Evolutionary conservation across 2,113 vertebrate genomes (phyloP).

Genomic region (Vulpes ferrilata): DNA sequence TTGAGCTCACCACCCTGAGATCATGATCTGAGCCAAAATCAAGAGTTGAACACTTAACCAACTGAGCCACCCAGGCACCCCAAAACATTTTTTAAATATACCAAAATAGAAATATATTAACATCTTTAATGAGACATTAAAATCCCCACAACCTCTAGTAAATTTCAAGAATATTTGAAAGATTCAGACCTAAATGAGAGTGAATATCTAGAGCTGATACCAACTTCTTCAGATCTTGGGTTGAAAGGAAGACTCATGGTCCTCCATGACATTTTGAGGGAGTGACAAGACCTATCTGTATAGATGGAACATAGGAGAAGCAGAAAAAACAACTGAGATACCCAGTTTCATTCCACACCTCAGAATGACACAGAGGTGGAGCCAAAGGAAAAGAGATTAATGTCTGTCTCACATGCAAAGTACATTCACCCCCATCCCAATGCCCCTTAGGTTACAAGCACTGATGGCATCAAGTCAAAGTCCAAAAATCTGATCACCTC

Average conservation of each 20-base stretch:
- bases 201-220: neutral
- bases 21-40: neutral
- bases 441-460: neutral
- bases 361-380: neutral
- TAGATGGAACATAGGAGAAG: neutral
- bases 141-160: neutral
- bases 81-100: neutral
- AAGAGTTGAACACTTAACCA: neutral
- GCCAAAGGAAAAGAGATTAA: neutral
- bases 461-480: neutral
- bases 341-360: neutral
- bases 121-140: neutral
- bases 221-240: neutral
- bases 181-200: neutral
- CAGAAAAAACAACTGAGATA: neutral
- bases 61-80: neutral
- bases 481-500: neutral
- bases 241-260: neutral
- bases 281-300: neutral
- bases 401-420: neutral
- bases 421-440: neutral
- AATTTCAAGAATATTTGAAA: slow-evolving; percentile 36
- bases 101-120: neutral
- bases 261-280: neutral
- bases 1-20: neutral